Conservation (phyloP, 2,888 invertebrate genomes). For the Sinohyriopsis cumingii region DNA sequence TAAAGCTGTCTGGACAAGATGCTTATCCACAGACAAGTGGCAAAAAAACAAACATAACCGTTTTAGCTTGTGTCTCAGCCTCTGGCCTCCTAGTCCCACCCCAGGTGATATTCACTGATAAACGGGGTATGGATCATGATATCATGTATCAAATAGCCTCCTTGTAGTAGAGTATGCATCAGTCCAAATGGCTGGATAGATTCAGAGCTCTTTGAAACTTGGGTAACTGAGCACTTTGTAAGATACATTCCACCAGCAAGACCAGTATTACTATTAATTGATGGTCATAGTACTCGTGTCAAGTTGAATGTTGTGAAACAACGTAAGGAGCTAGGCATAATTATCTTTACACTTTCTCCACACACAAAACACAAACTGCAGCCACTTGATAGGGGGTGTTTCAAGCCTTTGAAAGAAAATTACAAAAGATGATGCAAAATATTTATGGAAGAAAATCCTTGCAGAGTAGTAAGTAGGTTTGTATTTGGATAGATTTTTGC, state of each 20-base stretch:
- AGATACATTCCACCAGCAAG: slow-evolving; percentile 7
- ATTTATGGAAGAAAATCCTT: too few relatives aligned
- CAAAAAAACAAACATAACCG: slow-evolving; percentile 5
- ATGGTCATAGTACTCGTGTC: slow-evolving; percentile 62
- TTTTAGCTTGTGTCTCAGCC: slow-evolving; percentile 12
- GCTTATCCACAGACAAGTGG: slow-evolving; percentile 4
- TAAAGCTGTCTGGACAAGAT: slow-evolving; percentile 5
- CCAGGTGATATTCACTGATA: slow-evolving; percentile 51
- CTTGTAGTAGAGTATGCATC: slow-evolving; percentile 50
- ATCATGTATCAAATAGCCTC: slow-evolving; percentile 54
- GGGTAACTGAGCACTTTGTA: slow-evolving; percentile 66
- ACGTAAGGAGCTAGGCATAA: slow-evolving; percentile 58
- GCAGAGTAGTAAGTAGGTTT: too few relatives aligned
- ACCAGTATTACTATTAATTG: slow-evolving; percentile 54
- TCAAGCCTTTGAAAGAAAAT: too few relatives aligned
- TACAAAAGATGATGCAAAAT: neutral
- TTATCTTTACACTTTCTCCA: slow-evolving; percentile 63
- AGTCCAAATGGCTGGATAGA: slow-evolving; percentile 60
- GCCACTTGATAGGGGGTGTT: too few relatives aligned
- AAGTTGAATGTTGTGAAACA: slow-evolving; percentile 50
- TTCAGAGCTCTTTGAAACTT: slow-evolving; percentile 32
- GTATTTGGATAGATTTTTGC: too few relatives aligned
- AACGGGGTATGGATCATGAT: slow-evolving; percentile 49
- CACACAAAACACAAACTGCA: too few relatives aligned
- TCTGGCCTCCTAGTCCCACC: slow-evolving; percentile 30